A percentile compares a stretch with the other conserved stretches of the same genome.
Evolutionary conservation across 2,113 vertebrate species (phyloP).

Genomic region (Petrocephalus microphthalmus): DNA sequence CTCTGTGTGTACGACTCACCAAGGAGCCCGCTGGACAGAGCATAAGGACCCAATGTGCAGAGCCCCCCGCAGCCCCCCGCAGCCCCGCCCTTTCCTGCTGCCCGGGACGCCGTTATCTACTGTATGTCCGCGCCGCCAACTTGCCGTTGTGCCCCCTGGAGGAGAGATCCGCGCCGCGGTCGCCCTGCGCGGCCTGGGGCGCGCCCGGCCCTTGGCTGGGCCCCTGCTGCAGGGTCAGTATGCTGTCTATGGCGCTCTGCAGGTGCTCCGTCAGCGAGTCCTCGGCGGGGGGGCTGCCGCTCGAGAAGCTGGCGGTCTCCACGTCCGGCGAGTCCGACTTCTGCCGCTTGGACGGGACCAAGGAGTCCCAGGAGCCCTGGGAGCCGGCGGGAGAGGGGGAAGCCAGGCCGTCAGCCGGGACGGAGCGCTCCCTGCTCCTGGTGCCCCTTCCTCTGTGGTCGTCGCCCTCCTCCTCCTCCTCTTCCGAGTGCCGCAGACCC

Average conservation of each 20-base stretch:
- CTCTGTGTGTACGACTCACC: conserved; percentile 51
- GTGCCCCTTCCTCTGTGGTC: conserved; percentile 41
- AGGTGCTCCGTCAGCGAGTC: conserved; percentile 84
- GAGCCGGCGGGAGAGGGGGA: conserved; percentile 58
- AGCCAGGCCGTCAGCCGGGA: conserved; percentile 61
- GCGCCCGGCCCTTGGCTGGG: conserved; percentile 22
- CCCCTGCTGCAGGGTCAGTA: conserved; percentile 91
- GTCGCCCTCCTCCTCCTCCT: conserved; percentile 41
- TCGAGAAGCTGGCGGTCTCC: conserved; percentile 92
- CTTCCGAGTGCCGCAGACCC: conserved; percentile 41
- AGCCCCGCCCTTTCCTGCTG: conserved; percentile 38
- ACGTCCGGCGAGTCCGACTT: conserved; percentile 81
- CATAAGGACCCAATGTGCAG: conserved; percentile 39
- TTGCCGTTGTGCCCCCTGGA: conserved; percentile 76
- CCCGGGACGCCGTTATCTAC: conserved; percentile 75
- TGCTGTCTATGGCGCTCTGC: conserved; percentile 94
- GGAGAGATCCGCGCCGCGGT: conserved; percentile 17
- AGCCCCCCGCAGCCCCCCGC: conserved; percentile 31
- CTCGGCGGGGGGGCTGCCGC: conserved; percentile 83
- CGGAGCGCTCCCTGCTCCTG: conserved; percentile 55
- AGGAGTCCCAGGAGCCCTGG: conserved; percentile 43
- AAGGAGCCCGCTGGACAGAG: conserved; percentile 56
- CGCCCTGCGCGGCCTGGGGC: conserved; percentile 57
- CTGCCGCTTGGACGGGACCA: conserved; percentile 74
- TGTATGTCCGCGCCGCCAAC: conserved; percentile 81